Evolutionary conservation across 2,888 invertebrate genomes (phyloP), one percentile per base, ranked within the genome.

Genomic region (Sesia bembeciformis): DNA sequence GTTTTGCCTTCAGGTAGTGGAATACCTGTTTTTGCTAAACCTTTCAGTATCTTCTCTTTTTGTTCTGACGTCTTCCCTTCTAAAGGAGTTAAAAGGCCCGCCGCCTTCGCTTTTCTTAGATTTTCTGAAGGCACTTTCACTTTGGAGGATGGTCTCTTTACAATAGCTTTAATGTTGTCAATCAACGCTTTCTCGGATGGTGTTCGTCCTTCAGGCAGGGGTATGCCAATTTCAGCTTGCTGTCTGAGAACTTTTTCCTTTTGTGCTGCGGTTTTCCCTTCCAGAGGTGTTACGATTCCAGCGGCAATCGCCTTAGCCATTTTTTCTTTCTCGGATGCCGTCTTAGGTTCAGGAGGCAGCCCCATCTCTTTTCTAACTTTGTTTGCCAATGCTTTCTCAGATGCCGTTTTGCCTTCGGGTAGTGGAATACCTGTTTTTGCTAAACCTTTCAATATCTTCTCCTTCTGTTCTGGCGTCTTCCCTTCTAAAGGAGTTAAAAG

Each of bases 11-110:
- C 60, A 6, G 73, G 71, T 40, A 72, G 41, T 5, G 64, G 62
- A 7, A 52, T 0, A 64, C 63, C 2, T 62, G 56, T 52, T 46
- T 56, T 46, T 40, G 61, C 70, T 54, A 74, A 58, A 1, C 72
- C 74, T 67, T 59, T 73, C 3, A 76, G 55, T 49, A 74, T 76
- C 57, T 65, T 71, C 62, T 76, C 74, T 53, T 70, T 74, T 56
- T 74, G 64, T 39, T 64, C 55, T 7, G 57, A 58, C 23, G 67
- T 61, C 58, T 78, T 78, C 4, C 76, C 72, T 53, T 62, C 54
- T 4, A 78, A 60, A 4, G 76, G 75, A 1, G 76, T 73, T 4
- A 74, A 3, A 56, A 60, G 6, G 56, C 50, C 1, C 57, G 6
- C 52, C 4, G 65, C 70, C 60, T 70, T 70, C 1, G 68, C 68